Conservation (phyloP, 2,113 vertebrate species). For the Fukomys damarensis region DNA sequence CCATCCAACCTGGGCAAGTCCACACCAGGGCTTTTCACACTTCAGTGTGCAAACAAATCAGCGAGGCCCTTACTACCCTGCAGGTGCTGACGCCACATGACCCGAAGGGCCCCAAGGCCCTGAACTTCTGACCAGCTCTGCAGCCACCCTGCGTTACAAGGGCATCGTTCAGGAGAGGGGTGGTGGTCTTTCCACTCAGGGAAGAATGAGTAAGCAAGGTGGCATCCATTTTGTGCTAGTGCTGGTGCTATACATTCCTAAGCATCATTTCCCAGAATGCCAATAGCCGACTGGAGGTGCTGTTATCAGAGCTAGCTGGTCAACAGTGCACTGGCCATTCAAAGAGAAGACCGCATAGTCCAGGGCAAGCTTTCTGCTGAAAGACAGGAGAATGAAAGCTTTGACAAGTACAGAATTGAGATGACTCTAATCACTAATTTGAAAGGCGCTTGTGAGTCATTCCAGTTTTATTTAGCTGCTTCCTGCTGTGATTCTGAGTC, state of each 20-base stretch:
- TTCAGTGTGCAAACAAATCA: neutral
- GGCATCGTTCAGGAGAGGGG: neutral
- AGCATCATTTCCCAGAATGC: neutral
- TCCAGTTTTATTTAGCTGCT: slow-evolving; percentile 60
- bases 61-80: neutral
- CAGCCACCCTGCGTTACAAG: neutral
- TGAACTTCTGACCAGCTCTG: neutral
- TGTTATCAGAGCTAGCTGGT: neutral
- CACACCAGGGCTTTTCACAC: neutral
- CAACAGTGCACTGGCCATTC: neutral
- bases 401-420: neutral
- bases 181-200: neutral
- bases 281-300: accelerated
- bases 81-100: neutral
- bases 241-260: neutral
- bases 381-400: neutral
- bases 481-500: slow-evolving; percentile 60
- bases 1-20: neutral
- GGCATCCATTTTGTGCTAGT: neutral
- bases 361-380: neutral
- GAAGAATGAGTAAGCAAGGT: neutral
- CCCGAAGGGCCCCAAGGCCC: neutral
- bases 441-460: slow-evolving; percentile 54
- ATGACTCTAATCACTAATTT: slow-evolving; percentile 25
- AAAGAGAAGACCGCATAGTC: neutral